Evolutionary conservation across 2,888 invertebrate species (phyloP).

Genomic region (Latheticus oryzae): DNA sequence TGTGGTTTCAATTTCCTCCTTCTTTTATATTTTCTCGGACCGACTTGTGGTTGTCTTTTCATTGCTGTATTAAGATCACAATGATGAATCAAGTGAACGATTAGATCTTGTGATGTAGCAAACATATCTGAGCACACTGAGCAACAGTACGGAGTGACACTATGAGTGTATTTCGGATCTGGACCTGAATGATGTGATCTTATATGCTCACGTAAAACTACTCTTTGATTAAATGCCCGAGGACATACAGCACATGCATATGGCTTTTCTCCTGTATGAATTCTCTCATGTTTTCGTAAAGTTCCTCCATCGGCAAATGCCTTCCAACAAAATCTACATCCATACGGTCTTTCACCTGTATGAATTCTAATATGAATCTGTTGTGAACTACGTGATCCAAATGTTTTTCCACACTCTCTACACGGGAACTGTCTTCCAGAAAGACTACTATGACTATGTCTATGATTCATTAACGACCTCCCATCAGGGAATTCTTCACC

Average conservation of each 20-base stretch:
- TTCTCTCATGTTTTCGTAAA: conserved; percentile 84
- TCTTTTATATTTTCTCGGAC: conserved; percentile 82
- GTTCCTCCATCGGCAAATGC: conserved; percentile 91
- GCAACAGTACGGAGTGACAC: conserved; percentile 76
- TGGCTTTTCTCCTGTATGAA: conserved; percentile 83
- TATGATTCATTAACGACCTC: conserved; percentile 75
- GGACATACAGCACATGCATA: conserved; percentile 90
- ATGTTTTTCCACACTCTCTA: conserved; percentile 86
- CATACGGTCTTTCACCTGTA: conserved; percentile 83
- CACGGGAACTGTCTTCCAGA: conserved; percentile 79
- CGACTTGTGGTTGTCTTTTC: conserved; percentile 80
- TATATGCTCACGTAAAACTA: conserved; percentile 86
- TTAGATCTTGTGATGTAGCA: conserved; percentile 79
- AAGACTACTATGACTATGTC: conserved; percentile 69
- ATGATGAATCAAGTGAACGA: conserved; percentile 86
- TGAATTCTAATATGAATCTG: conserved; percentile 89
- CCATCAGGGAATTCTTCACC: conserved; percentile 79
- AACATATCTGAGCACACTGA: conserved; percentile 81
- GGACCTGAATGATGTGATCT: conserved; percentile 88
- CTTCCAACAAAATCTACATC: conserved; percentile 89
- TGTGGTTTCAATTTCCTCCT: conserved; percentile 80
- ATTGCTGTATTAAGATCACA: conserved; percentile 87
- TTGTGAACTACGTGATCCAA: conserved; percentile 86
- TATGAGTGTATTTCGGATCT: conserved; percentile 75
- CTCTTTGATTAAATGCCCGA: conserved; percentile 88